phyloP scores from a whole-genome alignment of 2,113 vertebrate species.

The Ammodytes dubius region DNA sequence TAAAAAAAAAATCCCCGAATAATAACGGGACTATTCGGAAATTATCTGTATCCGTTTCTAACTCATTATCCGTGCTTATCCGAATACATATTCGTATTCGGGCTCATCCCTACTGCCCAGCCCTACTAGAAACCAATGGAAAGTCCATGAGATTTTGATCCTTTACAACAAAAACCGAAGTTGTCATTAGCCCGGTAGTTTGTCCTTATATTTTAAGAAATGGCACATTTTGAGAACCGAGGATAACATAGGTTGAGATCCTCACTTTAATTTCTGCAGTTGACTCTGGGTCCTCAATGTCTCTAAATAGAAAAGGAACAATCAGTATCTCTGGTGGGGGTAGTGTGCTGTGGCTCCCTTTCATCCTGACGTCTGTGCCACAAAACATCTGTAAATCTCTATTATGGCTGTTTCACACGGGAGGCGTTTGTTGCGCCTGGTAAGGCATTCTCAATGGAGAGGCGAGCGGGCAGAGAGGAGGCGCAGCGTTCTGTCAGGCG shows the following conservation, averaged over 20 bases:
- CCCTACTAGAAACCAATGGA: constrained; percentile 26
- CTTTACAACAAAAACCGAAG: constrained; percentile 8
- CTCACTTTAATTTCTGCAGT: constrained; percentile 2
- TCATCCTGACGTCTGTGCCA: constrained; percentile 17
- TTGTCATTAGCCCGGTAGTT: constrained; percentile 9
- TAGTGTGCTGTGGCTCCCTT: constrained; percentile 23
- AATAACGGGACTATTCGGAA: no score
- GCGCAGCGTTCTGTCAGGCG: no score
- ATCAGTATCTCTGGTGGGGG: constrained; percentile 41
- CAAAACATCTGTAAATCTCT: constrained; percentile 5
- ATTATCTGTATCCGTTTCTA: no score
- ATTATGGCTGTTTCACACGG: constrained; percentile 28
- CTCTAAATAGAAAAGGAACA: constrained; percentile 60
- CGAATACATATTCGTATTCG: no score
- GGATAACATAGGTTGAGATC: constrained; percentile 7
- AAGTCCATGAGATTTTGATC: constrained; percentile 11
- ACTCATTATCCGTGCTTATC: no score
- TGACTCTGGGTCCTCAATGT: constrained; percentile 20
- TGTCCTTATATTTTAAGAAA: constrained; percentile 11
- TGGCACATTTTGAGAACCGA: constrained; percentile 1
- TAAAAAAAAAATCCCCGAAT: no score
- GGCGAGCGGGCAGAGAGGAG: no score
- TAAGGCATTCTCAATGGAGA: no score
- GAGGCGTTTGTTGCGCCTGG: constrained; percentile 10
- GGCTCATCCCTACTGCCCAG: no score